phyloP scores from a whole-genome alignment of 1,140 invertebrate species.

The Eupristina koningsbergeri region DNA sequence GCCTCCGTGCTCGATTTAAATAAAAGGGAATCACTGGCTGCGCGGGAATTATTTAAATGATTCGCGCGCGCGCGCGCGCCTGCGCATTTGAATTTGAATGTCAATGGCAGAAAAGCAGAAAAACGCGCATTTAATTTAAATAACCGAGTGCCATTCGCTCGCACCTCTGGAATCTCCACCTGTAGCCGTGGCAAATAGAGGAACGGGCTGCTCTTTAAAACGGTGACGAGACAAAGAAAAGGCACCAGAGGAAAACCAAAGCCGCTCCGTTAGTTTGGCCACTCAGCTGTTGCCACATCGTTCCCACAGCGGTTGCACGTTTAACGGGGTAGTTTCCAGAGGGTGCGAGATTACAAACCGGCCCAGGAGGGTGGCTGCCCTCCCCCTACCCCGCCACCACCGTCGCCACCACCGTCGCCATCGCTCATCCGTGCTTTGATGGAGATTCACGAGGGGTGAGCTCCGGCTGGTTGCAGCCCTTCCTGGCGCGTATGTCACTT shows the following conservation, averaged over 20 bases:
- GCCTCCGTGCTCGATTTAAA: not conserved
- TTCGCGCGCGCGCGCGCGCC: no score
- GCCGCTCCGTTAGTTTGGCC: not conserved
- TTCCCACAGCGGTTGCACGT: constrained; percentile 29
- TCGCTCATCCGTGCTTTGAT: no score
- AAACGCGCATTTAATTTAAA: constrained; percentile 39
- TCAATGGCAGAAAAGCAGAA: not conserved
- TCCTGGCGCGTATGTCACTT: not conserved
- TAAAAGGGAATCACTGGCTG: not conserved
- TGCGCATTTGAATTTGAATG: constrained; percentile 27
- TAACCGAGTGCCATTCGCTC: constrained; percentile 3
- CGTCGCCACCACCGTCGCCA: no score
- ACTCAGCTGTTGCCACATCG: not conserved
- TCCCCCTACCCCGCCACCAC: not conserved
- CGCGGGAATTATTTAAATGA: constrained; percentile 42
- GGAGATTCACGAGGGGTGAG: not conserved
- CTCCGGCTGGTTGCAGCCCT: not conserved
- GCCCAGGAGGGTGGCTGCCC: not conserved
- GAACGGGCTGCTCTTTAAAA: not conserved
- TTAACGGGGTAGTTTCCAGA: not conserved
- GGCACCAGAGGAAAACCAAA: not conserved
- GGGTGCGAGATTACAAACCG: not conserved
- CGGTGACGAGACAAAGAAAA: not conserved
- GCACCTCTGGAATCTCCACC: not conserved
- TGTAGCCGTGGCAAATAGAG: not conserved